These are phyloP conservation scores for Cheilinus undulatus DNA, from an alignment of 2,113 vertebrate species.

Conservation along the genomic window DNA sequence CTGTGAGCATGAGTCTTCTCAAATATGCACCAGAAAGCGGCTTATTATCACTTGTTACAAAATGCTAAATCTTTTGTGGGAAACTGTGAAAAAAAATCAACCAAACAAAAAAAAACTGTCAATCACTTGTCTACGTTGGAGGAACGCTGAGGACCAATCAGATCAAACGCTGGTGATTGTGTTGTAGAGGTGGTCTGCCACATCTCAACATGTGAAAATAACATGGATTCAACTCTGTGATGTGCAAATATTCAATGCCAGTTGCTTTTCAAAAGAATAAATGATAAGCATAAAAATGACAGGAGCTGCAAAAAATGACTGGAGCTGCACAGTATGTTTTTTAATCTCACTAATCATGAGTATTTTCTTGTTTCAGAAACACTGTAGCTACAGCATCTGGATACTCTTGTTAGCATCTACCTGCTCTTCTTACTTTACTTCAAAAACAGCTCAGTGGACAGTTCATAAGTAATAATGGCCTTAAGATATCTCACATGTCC, in stretches of 20 bases:
- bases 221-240: neutral
- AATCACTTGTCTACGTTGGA: constrained; percentile 13
- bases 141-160: constrained; percentile 9
- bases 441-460: too few species aligned
- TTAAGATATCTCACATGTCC: too few species aligned
- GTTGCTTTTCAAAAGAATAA: constrained; percentile 43
- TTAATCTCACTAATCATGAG: too few species aligned
- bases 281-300: constrained; percentile 26
- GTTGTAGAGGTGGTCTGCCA: constrained; percentile 12
- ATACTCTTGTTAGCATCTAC: too few species aligned
- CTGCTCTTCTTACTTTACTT: too few species aligned
- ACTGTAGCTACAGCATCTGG: too few species aligned
- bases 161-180: constrained; percentile 35
- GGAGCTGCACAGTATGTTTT: too few species aligned
- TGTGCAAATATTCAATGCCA: constrained; percentile 27
- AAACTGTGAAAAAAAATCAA: neutral
- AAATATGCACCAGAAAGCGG: neutral
- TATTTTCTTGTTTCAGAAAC: too few species aligned
- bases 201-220: constrained; percentile 47
- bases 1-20: neutral
- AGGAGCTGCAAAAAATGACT: too few species aligned
- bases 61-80: neutral
- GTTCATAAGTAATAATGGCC: too few species aligned
- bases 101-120: too few species aligned
- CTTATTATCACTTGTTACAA: constrained; percentile 11